A percentile compares a stretch with the other conserved stretches of the same genome.
phyloP scores from a whole-genome alignment of 2,113 vertebrate species.

The Acanthochromis polyacanthus region DNA sequence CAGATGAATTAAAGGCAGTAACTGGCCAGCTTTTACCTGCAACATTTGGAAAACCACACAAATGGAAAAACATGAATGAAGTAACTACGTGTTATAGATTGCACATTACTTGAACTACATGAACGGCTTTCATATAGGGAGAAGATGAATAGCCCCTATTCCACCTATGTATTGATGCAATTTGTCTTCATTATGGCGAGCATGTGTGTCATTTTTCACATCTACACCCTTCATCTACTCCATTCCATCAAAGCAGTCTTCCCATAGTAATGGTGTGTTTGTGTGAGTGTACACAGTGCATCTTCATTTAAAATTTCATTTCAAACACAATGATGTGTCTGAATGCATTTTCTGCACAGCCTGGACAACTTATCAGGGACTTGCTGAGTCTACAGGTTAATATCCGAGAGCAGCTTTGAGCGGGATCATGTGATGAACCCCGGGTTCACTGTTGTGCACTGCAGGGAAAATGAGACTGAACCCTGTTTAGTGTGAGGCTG shows the following conservation, averaged over 20 bases:
- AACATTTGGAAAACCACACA: background rate
- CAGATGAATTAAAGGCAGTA: constrained; percentile 2
- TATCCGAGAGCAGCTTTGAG: constrained; percentile 14
- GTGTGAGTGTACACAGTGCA: background rate
- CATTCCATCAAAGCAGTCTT: constrained; percentile 7
- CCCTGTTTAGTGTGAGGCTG: constrained; percentile 35
- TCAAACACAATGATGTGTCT: background rate
- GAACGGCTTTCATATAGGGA: constrained; percentile 25
- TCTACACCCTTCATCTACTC: constrained; percentile 6
- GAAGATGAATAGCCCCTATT: constrained; percentile 50
- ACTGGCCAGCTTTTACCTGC: background rate
- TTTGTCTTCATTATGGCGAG: constrained; percentile 52
- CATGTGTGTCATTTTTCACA: constrained; percentile 41
- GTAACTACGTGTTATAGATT: background rate
- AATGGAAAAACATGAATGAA: background rate
- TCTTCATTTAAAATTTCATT: constrained; percentile 22
- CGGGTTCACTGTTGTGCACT: constrained; percentile 26
- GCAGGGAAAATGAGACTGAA: constrained; percentile 47
- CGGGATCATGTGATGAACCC: constrained; percentile 18
- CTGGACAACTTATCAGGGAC: constrained; percentile 7
- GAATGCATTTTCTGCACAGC: constrained; percentile 9
- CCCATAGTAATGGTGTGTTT: background rate
- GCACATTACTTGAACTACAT: constrained; percentile 28
- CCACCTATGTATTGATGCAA: constrained; percentile 36
- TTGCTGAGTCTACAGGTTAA: constrained; percentile 38